Conservation (phyloP, 2,113 vertebrate species). For the Crocuta crocuta region DNA sequence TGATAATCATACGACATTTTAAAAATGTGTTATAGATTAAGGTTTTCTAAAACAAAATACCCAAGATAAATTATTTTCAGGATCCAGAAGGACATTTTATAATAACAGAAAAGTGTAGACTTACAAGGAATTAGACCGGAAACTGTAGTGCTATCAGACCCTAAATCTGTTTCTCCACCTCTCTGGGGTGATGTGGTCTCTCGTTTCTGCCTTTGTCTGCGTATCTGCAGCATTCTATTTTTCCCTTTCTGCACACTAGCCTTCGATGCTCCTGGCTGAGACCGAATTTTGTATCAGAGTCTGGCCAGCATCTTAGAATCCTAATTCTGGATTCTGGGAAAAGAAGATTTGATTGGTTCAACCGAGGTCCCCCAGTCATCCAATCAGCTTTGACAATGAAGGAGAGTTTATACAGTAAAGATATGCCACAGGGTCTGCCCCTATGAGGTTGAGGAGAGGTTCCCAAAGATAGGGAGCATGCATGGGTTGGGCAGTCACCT, state of each 20-base stretch:
- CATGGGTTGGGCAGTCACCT: not conserved
- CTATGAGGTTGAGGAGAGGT: not conserved
- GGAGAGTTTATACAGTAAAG: not conserved
- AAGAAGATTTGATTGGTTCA: not conserved
- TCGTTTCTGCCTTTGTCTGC: not conserved
- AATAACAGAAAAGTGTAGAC: not conserved
- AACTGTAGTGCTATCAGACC: not conserved
- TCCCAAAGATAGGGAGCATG: not conserved
- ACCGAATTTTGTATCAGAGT: not conserved
- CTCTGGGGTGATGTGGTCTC: not conserved
- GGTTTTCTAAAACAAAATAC: slow-evolving; percentile 26
- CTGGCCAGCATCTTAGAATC: not conserved
- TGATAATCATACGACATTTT: not conserved
- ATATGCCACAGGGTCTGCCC: not conserved
- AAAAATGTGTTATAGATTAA: slow-evolving; percentile 23
- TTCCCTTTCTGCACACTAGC: not conserved
- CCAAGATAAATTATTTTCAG: slow-evolving; percentile 26
- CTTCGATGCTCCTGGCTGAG: not conserved
- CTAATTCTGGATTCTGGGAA: not conserved
- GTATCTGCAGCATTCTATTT: not conserved
- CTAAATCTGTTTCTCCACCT: not conserved
- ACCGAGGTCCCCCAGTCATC: not conserved
- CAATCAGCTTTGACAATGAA: not conserved
- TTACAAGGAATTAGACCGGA: not conserved
- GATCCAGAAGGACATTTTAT: not conserved